Evolutionary conservation across 2,797 vertebrate species (phyloP).

Genomic region (Lacerta bilineata): DNA sequence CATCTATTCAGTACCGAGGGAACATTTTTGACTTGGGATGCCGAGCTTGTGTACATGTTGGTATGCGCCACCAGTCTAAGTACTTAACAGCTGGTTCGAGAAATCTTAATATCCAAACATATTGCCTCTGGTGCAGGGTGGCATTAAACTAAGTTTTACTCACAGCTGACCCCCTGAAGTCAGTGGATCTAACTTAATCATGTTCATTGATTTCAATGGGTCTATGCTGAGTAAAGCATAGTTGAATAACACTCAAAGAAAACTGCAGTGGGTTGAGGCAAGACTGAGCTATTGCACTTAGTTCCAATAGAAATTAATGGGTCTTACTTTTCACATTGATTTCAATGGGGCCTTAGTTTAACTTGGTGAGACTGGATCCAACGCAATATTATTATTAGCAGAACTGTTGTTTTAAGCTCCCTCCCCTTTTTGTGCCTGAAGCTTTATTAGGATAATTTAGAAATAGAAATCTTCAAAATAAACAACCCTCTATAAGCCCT

Average conservation of each 20-base stretch:
- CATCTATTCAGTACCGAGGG: neutral
- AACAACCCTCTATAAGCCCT: constrained; percentile 28
- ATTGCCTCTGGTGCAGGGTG: neutral
- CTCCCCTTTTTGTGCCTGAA: constrained; percentile 26
- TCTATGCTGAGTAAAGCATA: no score
- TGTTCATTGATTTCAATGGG: no score
- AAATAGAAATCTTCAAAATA: constrained; percentile 57
- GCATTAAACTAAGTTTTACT: no score
- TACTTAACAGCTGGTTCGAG: neutral
- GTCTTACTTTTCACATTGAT: neutral
- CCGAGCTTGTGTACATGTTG: neutral
- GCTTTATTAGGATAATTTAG: constrained; percentile 49
- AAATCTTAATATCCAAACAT: neutral
- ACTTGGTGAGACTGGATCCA: neutral
- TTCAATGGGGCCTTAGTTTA: neutral
- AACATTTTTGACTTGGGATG: neutral
- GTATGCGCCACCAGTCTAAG: neutral
- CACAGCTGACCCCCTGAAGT: no score
- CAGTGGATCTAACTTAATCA: no score
- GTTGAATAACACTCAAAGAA: neutral
- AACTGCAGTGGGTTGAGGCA: neutral
- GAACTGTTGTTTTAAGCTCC: constrained; percentile 31
- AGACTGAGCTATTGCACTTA: neutral
- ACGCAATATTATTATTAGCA: constrained; percentile 34
- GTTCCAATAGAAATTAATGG: neutral